phyloP scores from a whole-genome alignment of 1,140 invertebrate species.

The Drosophila triauraria region DNA sequence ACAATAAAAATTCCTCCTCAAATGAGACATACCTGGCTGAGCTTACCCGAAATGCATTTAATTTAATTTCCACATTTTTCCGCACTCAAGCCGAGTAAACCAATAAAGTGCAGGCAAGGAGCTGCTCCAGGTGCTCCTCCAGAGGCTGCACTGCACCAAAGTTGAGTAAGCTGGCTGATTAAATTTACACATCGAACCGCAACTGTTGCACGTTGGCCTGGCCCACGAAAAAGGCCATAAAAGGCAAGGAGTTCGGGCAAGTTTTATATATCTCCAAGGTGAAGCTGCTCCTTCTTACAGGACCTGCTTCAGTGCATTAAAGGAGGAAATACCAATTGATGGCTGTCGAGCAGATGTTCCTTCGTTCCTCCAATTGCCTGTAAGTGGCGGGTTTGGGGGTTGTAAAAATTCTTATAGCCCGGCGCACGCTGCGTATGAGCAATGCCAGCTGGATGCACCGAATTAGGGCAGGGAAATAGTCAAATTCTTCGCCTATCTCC shows the following conservation, averaged over 20 bases:
- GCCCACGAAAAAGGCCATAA: slow-evolving; percentile 38
- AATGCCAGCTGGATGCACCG: slow-evolving; percentile 22
- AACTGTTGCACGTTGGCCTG: slow-evolving; percentile 68
- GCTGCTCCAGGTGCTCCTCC: not conserved
- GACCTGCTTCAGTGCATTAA: slow-evolving; percentile 31
- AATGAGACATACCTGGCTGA: slow-evolving; percentile 19
- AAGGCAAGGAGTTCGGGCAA: slow-evolving; percentile 25
- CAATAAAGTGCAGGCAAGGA: slow-evolving; percentile 32
- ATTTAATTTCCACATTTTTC: slow-evolving; percentile 61
- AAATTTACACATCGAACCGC: slow-evolving; percentile 77
- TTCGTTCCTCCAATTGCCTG: slow-evolving; percentile 59
- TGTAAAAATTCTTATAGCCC: slow-evolving; percentile 61
- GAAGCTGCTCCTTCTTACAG: slow-evolving; percentile 17
- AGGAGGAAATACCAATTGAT: slow-evolving; percentile 61
- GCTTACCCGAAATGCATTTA: slow-evolving; percentile 57
- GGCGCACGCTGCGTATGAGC: slow-evolving; percentile 54
- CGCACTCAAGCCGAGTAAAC: slow-evolving; percentile 30
- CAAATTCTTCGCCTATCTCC: slow-evolving; percentile 20
- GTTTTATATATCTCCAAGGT: slow-evolving; percentile 52
- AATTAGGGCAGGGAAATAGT: slow-evolving; percentile 22
- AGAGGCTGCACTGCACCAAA: slow-evolving; percentile 37
- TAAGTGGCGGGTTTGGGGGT: slow-evolving; percentile 50
- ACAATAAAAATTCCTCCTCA: slow-evolving; percentile 3
- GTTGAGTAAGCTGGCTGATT: slow-evolving; percentile 70
- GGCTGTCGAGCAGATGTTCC: slow-evolving; percentile 60